Conservation (phyloP, 2,797 vertebrate genomes). For the Champsocephalus gunnari region DNA sequence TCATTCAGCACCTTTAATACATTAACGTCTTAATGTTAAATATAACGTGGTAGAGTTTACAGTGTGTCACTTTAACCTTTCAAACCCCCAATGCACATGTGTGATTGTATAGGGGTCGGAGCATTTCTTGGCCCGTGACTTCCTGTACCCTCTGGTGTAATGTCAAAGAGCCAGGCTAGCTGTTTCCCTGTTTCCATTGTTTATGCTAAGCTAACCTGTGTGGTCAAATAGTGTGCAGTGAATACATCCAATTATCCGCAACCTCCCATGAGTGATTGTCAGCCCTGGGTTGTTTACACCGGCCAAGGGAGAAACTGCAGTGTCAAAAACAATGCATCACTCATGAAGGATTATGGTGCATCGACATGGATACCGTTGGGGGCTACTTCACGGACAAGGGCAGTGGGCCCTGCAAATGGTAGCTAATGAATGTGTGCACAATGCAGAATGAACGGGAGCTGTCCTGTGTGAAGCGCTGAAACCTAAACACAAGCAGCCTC, state of each 20-base stretch:
- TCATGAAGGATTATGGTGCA: slow-evolving; percentile 6
- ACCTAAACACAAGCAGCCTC: not conserved
- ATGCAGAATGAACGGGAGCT: slow-evolving; percentile 42
- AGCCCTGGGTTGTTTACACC: not conserved
- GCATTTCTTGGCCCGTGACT: not conserved
- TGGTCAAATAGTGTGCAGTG: too few relatives aligned
- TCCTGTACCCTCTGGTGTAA: not conserved
- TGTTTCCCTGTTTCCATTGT: not conserved
- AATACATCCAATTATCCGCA: slow-evolving; percentile 29
- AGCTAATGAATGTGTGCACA: slow-evolving; percentile 6
- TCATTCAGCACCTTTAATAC: too few relatives aligned
- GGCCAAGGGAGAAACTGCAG: slow-evolving; percentile 18
- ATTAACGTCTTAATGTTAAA: not conserved
- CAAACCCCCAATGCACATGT: not conserved
- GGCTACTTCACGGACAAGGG: slow-evolving; percentile 9
- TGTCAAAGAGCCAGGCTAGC: not conserved
- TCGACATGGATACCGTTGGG: not conserved
- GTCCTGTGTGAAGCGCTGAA: slow-evolving; percentile 59
- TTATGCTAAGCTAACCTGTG: not conserved
- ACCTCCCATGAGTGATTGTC: slow-evolving; percentile 3
- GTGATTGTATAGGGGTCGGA: not conserved
- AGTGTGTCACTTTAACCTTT: not conserved
- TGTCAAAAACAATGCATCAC: slow-evolving; percentile 43
- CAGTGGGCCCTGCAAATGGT: not conserved
- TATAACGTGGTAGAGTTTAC: too few relatives aligned